Evolutionary conservation across 2,797 vertebrate genomes (phyloP), one percentile per base, ranked within the genome.

Genomic region (Spondyliosoma cantharus): DNA sequence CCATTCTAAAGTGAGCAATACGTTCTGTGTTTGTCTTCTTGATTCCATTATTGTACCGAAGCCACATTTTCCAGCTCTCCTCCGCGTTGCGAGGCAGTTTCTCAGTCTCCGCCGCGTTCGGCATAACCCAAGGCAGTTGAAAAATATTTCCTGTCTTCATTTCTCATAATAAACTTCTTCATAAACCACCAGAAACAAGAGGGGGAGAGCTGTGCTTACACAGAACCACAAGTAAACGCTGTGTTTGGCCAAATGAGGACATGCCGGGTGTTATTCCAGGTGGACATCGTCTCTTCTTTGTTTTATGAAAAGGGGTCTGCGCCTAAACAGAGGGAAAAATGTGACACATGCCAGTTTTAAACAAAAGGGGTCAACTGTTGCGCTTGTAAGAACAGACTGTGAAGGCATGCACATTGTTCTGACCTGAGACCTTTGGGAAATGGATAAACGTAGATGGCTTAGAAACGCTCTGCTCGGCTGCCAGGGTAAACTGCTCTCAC

Each of bases 111-210:
- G 90, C 50, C 32, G 79, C 81, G 81, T 82, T 87, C 83, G 73
- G 77, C 79, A 8, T 89, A 88, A 93, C 89, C 86, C 60, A 56
- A 87, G 81, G 90, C 82, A 81, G 78, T 82, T 71, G 80, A 86
- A 90, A 91, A 94, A 91, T 88, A 93, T 93, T 92, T 93, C 93
- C 90, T 90, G 86, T 84, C 90, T 92, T 93, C 83, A 90, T 93
- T 90, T 91, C 83, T 92, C 84, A 92, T 89, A 90, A 88, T 89
- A 93, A 92, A 91, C 83, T 54, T 86, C 78, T 79, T 74, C 37
- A 83, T 75, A 91, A 92, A 93, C 90, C 89, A 89, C 83, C 71
- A 84, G 82, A 87, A 90, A 86, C 64, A 76, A 82, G 76, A 74
- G 43, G 20, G 72, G 84, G 81, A 81, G 75, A 74, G 74, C 63